Base-by-base conservation (phyloP, 2,797 vertebrate species). In the Falco novaeseelandiae region DNA sequence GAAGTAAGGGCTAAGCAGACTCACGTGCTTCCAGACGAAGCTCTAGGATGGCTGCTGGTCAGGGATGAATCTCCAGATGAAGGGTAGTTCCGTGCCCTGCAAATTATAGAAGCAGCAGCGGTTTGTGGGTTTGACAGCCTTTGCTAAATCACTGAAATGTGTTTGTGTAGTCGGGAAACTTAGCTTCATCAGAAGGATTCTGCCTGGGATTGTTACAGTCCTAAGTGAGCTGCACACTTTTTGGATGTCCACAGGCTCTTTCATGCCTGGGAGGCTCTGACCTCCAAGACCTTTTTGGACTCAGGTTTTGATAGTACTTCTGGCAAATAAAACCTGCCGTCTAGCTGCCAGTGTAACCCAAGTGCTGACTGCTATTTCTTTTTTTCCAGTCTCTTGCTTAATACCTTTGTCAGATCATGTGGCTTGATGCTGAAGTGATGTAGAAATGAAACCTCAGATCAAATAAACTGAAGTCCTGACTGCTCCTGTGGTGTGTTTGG, bases 371-470 rank as follows among this genome's bases (percentile, higher is more conserved):
- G 51, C 0, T 6, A 5, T 61, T 89, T 51, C 36, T 78, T 61
- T 93, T 93, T 92, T 30, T n/a, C 20, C 38, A 23, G 9, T 69
- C 72, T 94, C 54, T 90, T 76, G 78, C 48, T 81, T 87, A 92
- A 82, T 91, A 77, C 21, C 82, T 95, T 83, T 74, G 62, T 96
- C 42, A 34, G 65, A 83, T 94, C 76, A 74, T 71, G 91, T 96
- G 95, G 42, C 78, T 96, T 30, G 17, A 61, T 93, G 91, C 96
- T 93, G 59, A 96, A 97, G 87, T 83, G 8, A 74, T 71, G 83
- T 71, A 96, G 86, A 94, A 96, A 94, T 96, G 94, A 96, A 87
- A 49, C 49, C 77, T 93, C 71, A 92, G 77, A 90, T 78, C 81
- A 76, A 90, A 96, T 85, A 90, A 95, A 89, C 54, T 32, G 79